Evolutionary conservation across 2,113 vertebrate species (phyloP).

Genomic region (Chrysemys picta): DNA sequence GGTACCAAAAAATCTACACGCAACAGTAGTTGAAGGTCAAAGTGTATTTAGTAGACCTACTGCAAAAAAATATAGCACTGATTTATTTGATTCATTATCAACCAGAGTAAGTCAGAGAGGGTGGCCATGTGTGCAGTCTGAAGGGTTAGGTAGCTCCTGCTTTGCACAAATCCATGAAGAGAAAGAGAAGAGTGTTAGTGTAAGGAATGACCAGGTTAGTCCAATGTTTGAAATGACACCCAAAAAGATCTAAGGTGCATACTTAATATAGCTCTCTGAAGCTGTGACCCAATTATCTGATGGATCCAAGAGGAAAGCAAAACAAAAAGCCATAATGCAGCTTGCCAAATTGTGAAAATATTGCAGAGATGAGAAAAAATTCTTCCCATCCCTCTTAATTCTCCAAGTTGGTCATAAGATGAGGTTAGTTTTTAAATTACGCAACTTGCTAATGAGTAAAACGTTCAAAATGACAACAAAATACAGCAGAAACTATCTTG

Average conservation of each 20-base stretch:
- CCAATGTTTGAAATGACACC: neutral
- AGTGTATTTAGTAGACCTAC: neutral
- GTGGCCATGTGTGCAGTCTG: neutral
- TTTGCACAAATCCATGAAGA: neutral
- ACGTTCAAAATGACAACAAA: neutral
- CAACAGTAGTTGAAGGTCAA: neutral
- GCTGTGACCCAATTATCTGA: neutral
- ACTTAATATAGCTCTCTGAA: neutral
- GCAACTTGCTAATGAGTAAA: neutral
- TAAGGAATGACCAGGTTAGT: neutral
- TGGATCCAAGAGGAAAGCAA: neutral
- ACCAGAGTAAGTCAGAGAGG: neutral
- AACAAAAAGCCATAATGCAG: neutral
- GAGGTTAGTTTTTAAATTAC: no score
- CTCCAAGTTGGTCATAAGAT: no score
- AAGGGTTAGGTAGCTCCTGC: neutral
- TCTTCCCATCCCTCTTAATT: neutral
- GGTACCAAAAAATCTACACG: neutral
- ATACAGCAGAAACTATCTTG: neutral
- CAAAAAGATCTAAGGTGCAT: neutral
- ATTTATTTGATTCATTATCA: conserved; percentile 3
- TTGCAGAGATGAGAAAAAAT: neutral
- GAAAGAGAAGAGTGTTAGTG: neutral
- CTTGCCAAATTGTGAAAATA: neutral
- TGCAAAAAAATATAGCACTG: neutral